Evolutionary conservation across 1,140 invertebrate genomes (phyloP), one percentile per base, ranked within the genome.

Genomic region (Pentalonia nigronervosa): DNA sequence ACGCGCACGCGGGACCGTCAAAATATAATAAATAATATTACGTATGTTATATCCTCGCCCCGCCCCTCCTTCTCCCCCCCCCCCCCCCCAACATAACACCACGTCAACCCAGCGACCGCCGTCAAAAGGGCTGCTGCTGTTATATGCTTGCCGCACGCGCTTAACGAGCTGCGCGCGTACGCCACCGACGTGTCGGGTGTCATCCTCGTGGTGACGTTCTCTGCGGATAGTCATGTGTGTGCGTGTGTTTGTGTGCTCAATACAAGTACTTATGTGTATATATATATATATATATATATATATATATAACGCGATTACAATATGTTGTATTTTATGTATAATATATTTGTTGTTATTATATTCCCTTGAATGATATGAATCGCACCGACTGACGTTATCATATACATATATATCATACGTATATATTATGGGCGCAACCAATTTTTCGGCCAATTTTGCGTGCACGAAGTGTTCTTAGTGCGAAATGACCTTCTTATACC

Each of bases 1-100:
- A 60, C 14, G n/a, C n/a, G 11, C 30, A 76, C n/a, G n/a, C 60
- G 17, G 14, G 30, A 34, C n/a, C 30, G 60, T 76, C 11, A 76
- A 76, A 76, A 76, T 76, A 76, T 76, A 76, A n/a, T n/a, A 76
- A n/a, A n/a, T 67, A 67, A 67, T 67, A 67, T 67, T 67, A n/a
- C 17, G 60, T n/a, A n/a, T n/a, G 60, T n/a, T 76, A n/a, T 76
- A 17, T 76, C 30, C 60, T 67, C 3, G 4, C 3, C 60, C 30
- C n/a, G 60, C 30, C 14, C 60, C 0, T 0, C 14, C 30, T 0
- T 11, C 30, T 11, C n/a, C 3, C 11, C 14, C 30, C 8, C 30
- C 11, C 60, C 0, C 3, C 11, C 30, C 4, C 7, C 30, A n/a
- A n/a, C n/a, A n/a, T n/a, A n/a, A n/a, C n/a, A n/a, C n/a, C n/a